A percentile compares a stretch with the other conserved stretches of the same genome.
Evolutionary conservation across 1,140 invertebrate genomes (phyloP).

Genomic region (Pteromalus puparum): DNA sequence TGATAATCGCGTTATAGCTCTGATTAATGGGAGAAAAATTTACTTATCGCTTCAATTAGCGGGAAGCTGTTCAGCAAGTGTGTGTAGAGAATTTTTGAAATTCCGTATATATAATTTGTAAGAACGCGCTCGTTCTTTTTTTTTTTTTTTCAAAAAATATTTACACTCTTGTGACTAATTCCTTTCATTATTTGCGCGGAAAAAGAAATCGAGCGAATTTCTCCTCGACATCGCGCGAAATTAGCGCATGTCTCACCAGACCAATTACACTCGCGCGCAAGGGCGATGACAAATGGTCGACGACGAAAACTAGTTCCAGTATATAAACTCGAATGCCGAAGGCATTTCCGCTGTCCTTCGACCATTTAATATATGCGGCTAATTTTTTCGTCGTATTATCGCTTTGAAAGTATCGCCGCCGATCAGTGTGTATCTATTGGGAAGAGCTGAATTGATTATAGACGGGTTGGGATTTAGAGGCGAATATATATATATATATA

Average conservation of each 20-base stretch:
- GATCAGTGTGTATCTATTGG: too few species aligned
- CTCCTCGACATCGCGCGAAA: slow-evolving; percentile 8
- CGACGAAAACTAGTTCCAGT: slow-evolving; percentile 19
- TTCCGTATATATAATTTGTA: too few species aligned
- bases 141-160: too few species aligned
- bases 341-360: background rate
- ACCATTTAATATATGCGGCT: background rate
- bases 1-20: too few species aligned
- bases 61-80: background rate
- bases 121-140: too few species aligned
- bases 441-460: too few species aligned
- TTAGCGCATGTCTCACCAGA: slow-evolving; percentile 37
- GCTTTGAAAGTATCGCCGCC: too few species aligned
- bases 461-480: too few species aligned
- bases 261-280: background rate
- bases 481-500: too few species aligned
- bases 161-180: too few species aligned
- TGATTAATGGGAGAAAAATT: background rate
- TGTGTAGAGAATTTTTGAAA: background rate
- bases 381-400: too few species aligned
- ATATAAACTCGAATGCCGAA: background rate
- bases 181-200: too few species aligned
- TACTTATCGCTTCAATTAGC: background rate
- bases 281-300: slow-evolving; percentile 26
- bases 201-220: slow-evolving; percentile 2